These are phyloP conservation scores for Morus bassanus DNA, from an alignment of 2,797 vertebrate species.

Conservation along the genomic window DNA sequence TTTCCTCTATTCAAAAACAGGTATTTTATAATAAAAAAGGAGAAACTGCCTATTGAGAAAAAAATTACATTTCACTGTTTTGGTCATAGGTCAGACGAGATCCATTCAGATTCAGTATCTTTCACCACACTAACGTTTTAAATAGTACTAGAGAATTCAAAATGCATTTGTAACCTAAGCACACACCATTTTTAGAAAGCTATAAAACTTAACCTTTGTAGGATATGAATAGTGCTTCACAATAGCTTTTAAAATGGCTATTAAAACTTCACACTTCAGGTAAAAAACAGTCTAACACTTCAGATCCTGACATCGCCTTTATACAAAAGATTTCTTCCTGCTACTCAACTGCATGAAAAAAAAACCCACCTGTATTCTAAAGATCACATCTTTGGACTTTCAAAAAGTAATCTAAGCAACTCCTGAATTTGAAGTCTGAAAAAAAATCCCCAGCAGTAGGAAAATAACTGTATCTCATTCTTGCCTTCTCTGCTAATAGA, in stretches of 20 bases:
- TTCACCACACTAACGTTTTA: neutral
- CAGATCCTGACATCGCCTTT: neutral
- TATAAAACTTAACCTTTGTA: constrained; percentile 45
- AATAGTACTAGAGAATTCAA: neutral
- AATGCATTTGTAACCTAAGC: neutral
- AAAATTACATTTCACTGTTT: neutral
- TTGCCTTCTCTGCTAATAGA: neutral
- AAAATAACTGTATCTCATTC: neutral
- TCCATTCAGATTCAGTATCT: neutral
- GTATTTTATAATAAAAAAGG: neutral
- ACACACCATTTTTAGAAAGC: neutral
- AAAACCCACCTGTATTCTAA: neutral
- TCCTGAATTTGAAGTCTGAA: neutral
- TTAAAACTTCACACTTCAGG: neutral
- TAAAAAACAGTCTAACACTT: neutral
- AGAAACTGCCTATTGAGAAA: neutral
- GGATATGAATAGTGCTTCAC: neutral
- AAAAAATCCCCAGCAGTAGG: neutral
- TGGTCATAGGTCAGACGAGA: neutral
- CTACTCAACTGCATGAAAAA: neutral
- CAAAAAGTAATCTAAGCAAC: neutral
- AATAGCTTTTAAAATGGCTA: constrained; percentile 29
- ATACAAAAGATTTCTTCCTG: neutral
- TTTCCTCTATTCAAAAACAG: neutral
- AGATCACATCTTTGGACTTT: neutral